These are phyloP conservation scores for Naja naja DNA, from an alignment of 2,113 vertebrate genomes.

Conservation along the genomic window DNA sequence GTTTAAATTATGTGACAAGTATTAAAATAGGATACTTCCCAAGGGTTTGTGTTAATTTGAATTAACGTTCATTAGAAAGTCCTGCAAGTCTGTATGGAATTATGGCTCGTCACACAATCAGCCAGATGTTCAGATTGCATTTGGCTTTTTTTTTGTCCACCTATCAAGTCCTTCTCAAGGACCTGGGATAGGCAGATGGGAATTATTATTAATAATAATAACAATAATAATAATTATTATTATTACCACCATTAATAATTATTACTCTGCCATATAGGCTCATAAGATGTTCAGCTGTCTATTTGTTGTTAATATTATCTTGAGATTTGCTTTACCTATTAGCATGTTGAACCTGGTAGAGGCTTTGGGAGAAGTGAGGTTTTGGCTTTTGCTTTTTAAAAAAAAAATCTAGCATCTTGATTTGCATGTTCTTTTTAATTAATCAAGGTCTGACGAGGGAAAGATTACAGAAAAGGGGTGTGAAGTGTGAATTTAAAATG, in stretches of 20 bases:
- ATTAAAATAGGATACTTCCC: not conserved
- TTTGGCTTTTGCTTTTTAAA: not conserved
- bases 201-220: not conserved
- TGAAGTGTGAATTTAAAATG: slow-evolving; percentile 36
- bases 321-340: not conserved
- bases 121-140: not conserved
- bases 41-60: not conserved
- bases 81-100: not conserved
- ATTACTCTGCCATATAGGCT: not conserved
- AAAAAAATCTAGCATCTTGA: not conserved
- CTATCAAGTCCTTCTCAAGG: not conserved
- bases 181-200: not conserved
- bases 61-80: not conserved
- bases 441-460: not conserved
- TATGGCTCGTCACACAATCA: not conserved
- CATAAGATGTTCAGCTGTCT: not conserved
- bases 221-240: too few relatives aligned
- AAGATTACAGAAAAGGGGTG: slow-evolving; percentile 11
- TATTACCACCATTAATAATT: not conserved
- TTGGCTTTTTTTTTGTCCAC: not conserved
- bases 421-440: slow-evolving; percentile 31
- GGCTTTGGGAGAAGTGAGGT: not conserved
- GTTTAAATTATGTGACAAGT: not conserved
- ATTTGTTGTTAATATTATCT: not conserved
- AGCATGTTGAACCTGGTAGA: not conserved